Evolutionary conservation across 2,888 invertebrate species (phyloP).

Genomic region (Drosophila sordidula): DNA sequence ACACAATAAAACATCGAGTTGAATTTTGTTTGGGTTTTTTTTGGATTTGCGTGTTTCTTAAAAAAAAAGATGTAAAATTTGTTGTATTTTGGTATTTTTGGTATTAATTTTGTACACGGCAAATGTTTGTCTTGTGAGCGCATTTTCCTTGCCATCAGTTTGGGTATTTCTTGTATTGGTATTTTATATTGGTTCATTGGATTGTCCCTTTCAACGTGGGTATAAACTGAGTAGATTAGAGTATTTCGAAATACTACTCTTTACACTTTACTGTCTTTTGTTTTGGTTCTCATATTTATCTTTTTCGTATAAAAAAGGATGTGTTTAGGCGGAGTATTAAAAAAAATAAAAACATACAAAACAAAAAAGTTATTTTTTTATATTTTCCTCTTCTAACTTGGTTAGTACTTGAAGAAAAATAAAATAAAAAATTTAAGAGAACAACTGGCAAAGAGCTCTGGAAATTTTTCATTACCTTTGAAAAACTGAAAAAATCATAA

Average conservation of each 20-base stretch:
- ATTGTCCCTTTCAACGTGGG: constrained; percentile 64
- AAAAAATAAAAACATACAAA: constrained; percentile 75
- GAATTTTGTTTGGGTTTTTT: constrained; percentile 50
- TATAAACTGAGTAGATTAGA: constrained; percentile 59
- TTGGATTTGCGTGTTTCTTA: constrained; percentile 48
- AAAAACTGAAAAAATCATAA: constrained; percentile 49
- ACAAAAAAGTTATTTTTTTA: constrained; percentile 47
- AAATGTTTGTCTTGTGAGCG: constrained; percentile 74
- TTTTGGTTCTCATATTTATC: constrained; percentile 85
- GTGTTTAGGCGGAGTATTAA: constrained; percentile 85
- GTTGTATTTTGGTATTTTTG: constrained; percentile 18
- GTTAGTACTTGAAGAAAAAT: constrained; percentile 61
- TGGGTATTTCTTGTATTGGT: constrained; percentile 32
- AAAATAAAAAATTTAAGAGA: constrained; percentile 73
- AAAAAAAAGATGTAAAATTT: constrained; percentile 63
- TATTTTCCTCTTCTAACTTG: constrained; percentile 51
- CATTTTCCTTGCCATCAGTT: constrained; percentile 63
- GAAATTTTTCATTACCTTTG: constrained; percentile 83
- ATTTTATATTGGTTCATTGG: constrained; percentile 35
- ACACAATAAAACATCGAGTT: constrained; percentile 60
- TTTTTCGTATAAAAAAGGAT: constrained; percentile 84
- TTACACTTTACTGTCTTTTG: constrained; percentile 56
- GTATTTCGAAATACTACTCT: constrained; percentile 50
- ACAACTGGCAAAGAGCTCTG: constrained; percentile 85
- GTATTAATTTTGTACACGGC: constrained; percentile 38